Evolutionary conservation across 2,113 vertebrate species (phyloP), one percentile per base, ranked within the genome.

Genomic region (Megalops atlanticus): DNA sequence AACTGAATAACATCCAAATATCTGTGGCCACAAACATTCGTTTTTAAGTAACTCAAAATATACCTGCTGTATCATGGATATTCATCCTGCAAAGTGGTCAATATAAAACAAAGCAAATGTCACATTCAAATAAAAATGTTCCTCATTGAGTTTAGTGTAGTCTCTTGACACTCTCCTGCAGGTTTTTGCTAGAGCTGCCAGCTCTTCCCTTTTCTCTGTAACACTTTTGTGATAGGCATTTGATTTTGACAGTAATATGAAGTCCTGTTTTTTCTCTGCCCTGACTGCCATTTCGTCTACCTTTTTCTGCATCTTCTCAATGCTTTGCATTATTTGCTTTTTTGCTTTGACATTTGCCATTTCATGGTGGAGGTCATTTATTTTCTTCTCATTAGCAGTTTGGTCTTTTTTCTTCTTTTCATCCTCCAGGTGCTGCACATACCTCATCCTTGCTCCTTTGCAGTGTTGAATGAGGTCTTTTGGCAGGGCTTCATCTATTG

Each of bases 161-260:
- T 52, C 54, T 69, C 77, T 78, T 78, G 21, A 69, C 77, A 78
- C 38, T 78, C 77, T 69, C 35, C 54, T 78, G 58, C 54, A 68
- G 77, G 77, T 78, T 69, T 41, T 70, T 70, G 77, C 78, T 74
- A 80, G 79, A 74, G 45, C 79, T 80, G 79, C 71, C 79, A 80
- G 16, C 45, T 38, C 79, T 72, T 71, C 49, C 77, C 24, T 79
- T 71, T 80, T 74, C 41, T 80, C 71, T 54, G 70, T 10, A 74
- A 80, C 45, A 74, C 79, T 74, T 74, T 80, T 80, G 35, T 12
- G 70, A 49, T 36, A 73, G 78, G 64, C 78, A 58, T 81, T 75
- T 40, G 72, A 75, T 74, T 81, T 81, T 54, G 80, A 76, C 21
- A 74, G 71, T 33, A 81, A 38, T 39, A 36, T 36, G n/a, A 76